Percentiles rank a stretch among this genome's conserved stretches.
Conservation (phyloP, 1,140 invertebrate genomes). For the Asobara japonica region DNA sequence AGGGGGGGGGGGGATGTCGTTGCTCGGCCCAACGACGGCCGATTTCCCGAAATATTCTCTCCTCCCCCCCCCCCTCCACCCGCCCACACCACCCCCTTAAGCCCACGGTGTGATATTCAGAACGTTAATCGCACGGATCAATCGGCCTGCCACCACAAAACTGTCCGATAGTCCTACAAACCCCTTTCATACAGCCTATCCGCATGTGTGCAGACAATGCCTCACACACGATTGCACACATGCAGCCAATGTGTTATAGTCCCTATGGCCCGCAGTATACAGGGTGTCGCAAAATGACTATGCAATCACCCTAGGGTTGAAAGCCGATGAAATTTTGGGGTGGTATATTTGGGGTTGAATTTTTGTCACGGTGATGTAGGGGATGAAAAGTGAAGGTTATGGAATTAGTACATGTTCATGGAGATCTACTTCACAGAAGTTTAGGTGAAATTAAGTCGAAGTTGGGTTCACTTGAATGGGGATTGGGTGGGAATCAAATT, state of each 20-base stretch:
- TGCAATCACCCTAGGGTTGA: no score
- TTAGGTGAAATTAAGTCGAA: no score
- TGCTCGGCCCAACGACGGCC: not conserved
- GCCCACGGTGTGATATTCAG: slow-evolving; percentile 45
- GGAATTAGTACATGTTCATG: no score
- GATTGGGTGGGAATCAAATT: no score
- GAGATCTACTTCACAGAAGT: no score
- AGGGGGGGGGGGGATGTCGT: not conserved
- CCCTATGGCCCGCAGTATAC: no score
- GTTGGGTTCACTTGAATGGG: no score
- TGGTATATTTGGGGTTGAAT: no score
- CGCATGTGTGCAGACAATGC: not conserved
- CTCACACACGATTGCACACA: not conserved
- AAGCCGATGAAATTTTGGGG: no score
- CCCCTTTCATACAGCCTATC: not conserved
- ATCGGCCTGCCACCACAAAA: slow-evolving; percentile 48
- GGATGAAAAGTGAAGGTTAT: no score
- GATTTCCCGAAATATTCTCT: not conserved
- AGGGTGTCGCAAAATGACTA: no score
- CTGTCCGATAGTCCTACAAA: slow-evolving; percentile 33
- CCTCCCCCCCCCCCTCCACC: slow-evolving; percentile 23
- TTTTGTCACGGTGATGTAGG: no score
- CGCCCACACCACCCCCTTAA: slow-evolving; percentile 21
- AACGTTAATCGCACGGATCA: slow-evolving; percentile 55
- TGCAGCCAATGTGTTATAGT: not conserved